Evolutionary conservation across 2,888 invertebrate species (phyloP).

Genomic region (Nowickia ferox): DNA sequence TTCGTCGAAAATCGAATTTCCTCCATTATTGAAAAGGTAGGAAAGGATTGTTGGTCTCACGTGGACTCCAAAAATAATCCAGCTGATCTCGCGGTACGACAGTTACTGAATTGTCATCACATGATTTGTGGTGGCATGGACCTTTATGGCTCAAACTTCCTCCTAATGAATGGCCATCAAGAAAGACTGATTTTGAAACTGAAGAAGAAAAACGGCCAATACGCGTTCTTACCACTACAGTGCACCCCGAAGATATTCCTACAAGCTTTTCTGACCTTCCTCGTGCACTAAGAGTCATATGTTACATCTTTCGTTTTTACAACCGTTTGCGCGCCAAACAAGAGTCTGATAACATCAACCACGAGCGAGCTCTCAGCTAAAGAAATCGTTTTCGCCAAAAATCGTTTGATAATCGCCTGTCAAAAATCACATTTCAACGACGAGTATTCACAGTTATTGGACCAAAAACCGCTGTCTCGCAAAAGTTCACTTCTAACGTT

Average conservation of each 20-base stretch:
- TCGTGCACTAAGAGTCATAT: not conserved
- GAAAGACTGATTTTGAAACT: not conserved
- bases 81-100: not conserved
- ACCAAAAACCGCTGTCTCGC: not conserved
- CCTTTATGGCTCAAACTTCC: not conserved
- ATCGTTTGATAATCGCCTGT: not conserved
- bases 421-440: not conserved
- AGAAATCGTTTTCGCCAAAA: too few species aligned
- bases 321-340: not conserved
- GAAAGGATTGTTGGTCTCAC: not conserved
- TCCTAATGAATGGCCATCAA: not conserved
- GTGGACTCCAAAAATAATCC: constrained; percentile 7
- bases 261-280: not conserved
- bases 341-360: not conserved
- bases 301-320: not conserved
- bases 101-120: too few species aligned
- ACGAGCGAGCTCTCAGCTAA: too few species aligned
- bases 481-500: not conserved
- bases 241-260: not conserved
- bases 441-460: not conserved
- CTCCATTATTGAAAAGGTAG: constrained; percentile 3
- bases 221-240: not conserved
- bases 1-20: constrained; percentile 11
- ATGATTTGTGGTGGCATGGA: too few species aligned
- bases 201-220: not conserved